Base-by-base conservation (phyloP, 2,113 vertebrate genomes). In the Cebus imitator region DNA sequence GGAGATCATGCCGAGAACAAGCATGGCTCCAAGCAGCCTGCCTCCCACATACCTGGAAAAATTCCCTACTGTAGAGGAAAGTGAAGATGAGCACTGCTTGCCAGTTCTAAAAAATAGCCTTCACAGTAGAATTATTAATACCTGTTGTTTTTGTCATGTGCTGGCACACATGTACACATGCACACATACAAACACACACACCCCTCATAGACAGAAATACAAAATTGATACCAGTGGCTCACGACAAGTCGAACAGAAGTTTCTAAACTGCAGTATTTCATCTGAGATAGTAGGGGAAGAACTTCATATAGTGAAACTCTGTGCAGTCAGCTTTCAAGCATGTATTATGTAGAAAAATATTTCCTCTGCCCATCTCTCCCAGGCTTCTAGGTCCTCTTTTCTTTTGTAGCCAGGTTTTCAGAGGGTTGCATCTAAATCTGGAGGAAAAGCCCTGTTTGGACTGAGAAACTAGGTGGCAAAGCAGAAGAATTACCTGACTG, bases 31-130 rank as follows among this genome's bases (percentile, higher is more conserved):
- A 97, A 98, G 97, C 93, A 98, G 93, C 98, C 96, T 98, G 97
- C 98, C 98, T 98, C 98, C 98, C 98, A 98, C 98, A 98, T 98
- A 98, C 98, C 98, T 98, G 98, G 98, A 98, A 98, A 98, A 98
- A 96, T 88, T 98, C 97, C 98, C 97, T 97, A 92, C 96, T 97
- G 91, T 94, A 97, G 55, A 64, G 70, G 97, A 98, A 97, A 98
- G 87, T 72, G 96, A 98, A 97, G 97, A 98, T 50, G 93, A 98
- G 96, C 87, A 91, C 94, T 52, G 66, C 95, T 92, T 98, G 96
- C 97, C 97, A 98, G 96, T 97, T 98, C 94, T 95, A 98, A 98
- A 98, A 98, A 98, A 98, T 98, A 97, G 97, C 95, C 93, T 98
- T 98, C 97, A 90, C 90, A 93, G 79, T 95, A 10, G 85, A 98